phyloP scores from a whole-genome alignment of 1,140 invertebrate species.

The Telenomus remus region DNA sequence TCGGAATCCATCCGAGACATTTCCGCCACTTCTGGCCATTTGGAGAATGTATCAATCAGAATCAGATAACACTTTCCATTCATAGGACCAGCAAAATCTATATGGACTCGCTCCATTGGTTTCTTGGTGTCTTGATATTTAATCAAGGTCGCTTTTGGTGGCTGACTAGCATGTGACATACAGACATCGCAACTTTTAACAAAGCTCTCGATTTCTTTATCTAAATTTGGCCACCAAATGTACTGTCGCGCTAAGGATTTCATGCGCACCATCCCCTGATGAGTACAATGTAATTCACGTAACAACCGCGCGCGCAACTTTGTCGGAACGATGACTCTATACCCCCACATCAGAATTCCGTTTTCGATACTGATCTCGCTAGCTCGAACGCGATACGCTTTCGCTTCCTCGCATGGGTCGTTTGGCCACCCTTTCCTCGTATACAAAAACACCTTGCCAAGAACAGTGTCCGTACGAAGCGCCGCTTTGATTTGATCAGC shows the following conservation, averaged over 20 bases:
- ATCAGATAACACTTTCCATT: conserved; percentile 19
- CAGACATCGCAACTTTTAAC: conserved; percentile 22
- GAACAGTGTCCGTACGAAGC: conserved; percentile 29
- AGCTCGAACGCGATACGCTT: conserved; percentile 1
- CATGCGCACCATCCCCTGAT: conserved; percentile 67
- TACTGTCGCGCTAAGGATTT: conserved; percentile 65
- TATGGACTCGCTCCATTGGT: conserved; percentile 21
- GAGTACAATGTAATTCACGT: conserved; percentile 61
- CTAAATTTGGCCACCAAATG: conserved; percentile 68
- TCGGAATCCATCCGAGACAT: conserved; percentile 40
- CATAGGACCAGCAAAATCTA: conserved; percentile 26
- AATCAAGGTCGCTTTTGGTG: conserved; percentile 20
- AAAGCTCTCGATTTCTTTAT: conserved; percentile 63
- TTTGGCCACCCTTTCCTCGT: conserved; percentile 32
- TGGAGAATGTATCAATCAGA: conserved; percentile 29
- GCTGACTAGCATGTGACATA: conserved; percentile 14
- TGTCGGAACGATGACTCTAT: conserved; percentile 61
- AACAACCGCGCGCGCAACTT: conserved; percentile 55
- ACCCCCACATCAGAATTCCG: conserved; percentile 59
- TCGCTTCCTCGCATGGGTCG: conserved; percentile 5
- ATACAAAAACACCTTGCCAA: conserved; percentile 50
- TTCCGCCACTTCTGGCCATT: conserved; percentile 49
- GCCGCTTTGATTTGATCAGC: conserved; percentile 43
- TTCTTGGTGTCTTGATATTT: conserved; percentile 38
- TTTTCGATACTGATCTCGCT: conserved; percentile 54